phyloP scores from a whole-genome alignment of 2,797 vertebrate species.

The Saxicola maurus region DNA sequence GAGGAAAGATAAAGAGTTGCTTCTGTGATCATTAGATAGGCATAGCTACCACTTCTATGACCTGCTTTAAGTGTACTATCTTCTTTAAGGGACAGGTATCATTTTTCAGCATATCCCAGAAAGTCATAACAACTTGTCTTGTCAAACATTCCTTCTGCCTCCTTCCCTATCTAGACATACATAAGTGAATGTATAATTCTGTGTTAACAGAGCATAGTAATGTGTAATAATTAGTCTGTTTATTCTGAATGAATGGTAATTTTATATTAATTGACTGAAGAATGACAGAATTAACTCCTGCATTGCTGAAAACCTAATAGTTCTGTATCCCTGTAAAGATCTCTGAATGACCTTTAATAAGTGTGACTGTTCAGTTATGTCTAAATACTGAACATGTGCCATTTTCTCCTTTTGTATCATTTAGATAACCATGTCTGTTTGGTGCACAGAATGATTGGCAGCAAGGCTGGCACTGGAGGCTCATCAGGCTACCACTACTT shows the following conservation, averaged over 20 bases:
- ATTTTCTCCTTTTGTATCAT: not conserved
- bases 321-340: not conserved
- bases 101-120: not conserved
- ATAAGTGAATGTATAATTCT: not conserved
- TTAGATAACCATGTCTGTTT: slow-evolving; percentile 96
- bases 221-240: not conserved
- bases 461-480: slow-evolving; percentile 90
- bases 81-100: not conserved
- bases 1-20: not conserved
- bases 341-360: not conserved
- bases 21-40: not conserved
- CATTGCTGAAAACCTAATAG: not conserved
- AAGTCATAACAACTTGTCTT: not conserved
- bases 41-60: not conserved
- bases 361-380: not conserved
- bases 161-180: not conserved
- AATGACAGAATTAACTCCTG: not conserved
- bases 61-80: not conserved
- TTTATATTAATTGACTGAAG: not conserved
- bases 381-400: not conserved
- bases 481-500: slow-evolving; percentile 96
- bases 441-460: slow-evolving; percentile 97
- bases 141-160: not conserved
- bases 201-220: not conserved
- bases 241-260: not conserved